Percentiles rank a stretch among this genome's conserved stretches.
phyloP scores from a whole-genome alignment of 2,797 vertebrate genomes.

The Hippocampus kuda region DNA sequence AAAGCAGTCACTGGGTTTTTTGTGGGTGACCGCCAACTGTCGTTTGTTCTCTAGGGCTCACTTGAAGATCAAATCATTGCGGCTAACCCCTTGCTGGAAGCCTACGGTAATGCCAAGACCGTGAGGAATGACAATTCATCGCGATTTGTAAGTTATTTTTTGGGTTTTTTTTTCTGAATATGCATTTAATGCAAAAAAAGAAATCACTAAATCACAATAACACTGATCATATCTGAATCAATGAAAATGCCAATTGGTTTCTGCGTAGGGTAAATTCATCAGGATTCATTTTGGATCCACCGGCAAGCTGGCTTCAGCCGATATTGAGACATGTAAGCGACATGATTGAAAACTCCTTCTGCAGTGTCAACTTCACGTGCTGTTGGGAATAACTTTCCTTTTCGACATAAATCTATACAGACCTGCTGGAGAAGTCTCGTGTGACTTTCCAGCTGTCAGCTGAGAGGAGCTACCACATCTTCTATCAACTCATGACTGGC shows the following conservation, averaged over 20 bases:
- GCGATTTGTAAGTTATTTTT: slow-evolving; percentile 67
- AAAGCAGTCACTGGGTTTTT: too few species aligned
- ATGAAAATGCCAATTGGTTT: slow-evolving; percentile 7
- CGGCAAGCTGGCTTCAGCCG: slow-evolving; percentile 80
- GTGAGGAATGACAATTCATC: slow-evolving; percentile 87
- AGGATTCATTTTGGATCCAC: slow-evolving; percentile 77
- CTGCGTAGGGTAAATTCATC: slow-evolving; percentile 77
- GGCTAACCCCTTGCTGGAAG: slow-evolving; percentile 76
- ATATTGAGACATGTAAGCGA: slow-evolving; percentile 67
- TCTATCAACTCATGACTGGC: slow-evolving; percentile 81
- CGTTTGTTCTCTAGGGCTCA: slow-evolving; percentile 61
- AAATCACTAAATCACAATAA: neutral
- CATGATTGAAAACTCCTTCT: neutral
- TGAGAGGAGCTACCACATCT: slow-evolving; percentile 84
- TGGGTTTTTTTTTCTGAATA: neutral
- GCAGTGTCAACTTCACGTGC: neutral
- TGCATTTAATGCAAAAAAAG: too few species aligned
- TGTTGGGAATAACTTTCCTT: neutral
- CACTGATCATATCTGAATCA: too few species aligned
- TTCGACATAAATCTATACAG: slow-evolving; percentile 42
- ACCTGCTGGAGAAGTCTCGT: slow-evolving; percentile 85
- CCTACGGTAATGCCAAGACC: slow-evolving; percentile 82
- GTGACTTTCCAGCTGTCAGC: slow-evolving; percentile 83
- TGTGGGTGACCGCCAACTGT: neutral
- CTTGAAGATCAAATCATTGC: slow-evolving; percentile 72